Percentiles rank a stretch among this genome's conserved stretches.
Evolutionary conservation across 2,113 vertebrate species (phyloP).

Genomic region (Oncorhynchus masou): DNA sequence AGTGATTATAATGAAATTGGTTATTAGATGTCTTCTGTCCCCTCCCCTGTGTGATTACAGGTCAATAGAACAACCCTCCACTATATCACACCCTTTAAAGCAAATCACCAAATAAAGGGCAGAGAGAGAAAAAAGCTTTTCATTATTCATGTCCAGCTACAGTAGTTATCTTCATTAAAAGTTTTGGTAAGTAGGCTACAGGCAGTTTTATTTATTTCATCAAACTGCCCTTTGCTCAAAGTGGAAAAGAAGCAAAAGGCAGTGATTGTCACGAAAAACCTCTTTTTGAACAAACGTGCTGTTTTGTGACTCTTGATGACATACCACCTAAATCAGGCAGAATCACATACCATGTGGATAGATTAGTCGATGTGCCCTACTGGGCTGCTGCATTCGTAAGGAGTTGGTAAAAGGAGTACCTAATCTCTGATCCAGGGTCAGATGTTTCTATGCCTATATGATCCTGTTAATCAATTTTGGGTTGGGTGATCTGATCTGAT

Average conservation of each 20-base stretch:
- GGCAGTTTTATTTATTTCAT: not conserved
- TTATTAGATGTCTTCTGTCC: conserved; percentile 35
- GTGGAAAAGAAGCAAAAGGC: too few species aligned
- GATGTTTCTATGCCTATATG: too few species aligned
- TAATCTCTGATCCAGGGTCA: too few species aligned
- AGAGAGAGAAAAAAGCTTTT: conserved; percentile 19
- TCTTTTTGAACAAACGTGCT: too few species aligned
- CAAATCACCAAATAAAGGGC: conserved; percentile 41
- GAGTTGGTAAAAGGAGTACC: too few species aligned
- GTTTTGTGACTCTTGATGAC: too few species aligned
- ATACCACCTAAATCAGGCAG: too few species aligned
- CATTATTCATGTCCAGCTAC: conserved; percentile 41
- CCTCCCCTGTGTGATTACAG: not conserved
- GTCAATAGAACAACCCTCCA: conserved; percentile 19
- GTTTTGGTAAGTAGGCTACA: not conserved
- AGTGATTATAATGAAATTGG: conserved; percentile 46
- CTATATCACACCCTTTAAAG: conserved; percentile 49
- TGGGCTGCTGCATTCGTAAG: too few species aligned
- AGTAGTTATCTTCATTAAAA: conserved; percentile 31
- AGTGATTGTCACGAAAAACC: too few species aligned
- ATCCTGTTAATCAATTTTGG: not conserved
- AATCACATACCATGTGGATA: too few species aligned
- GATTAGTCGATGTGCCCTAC: too few species aligned
- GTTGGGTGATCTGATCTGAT: not conserved
- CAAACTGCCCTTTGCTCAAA: too few species aligned